These are phyloP conservation scores for Hiodon tergisus DNA, from an alignment of 2,113 vertebrate species.

Conservation along the genomic window DNA sequence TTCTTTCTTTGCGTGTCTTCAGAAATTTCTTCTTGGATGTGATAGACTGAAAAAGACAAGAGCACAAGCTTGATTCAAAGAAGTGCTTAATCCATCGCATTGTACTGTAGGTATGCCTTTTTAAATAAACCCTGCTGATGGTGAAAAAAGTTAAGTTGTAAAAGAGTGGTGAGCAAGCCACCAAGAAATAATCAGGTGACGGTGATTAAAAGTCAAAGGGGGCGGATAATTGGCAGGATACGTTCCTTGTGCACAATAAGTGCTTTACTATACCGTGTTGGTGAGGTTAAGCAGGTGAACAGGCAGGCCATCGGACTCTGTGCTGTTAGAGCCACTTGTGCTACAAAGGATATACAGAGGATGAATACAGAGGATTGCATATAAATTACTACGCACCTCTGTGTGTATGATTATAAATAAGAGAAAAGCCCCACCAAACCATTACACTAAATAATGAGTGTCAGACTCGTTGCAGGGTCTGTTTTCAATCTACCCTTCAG, in stretches of 20 bases:
- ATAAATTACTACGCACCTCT: background rate
- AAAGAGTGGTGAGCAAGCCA: background rate
- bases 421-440: background rate
- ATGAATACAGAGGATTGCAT: conserved; percentile 19
- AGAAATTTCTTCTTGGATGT: conserved; percentile 57
- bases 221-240: background rate
- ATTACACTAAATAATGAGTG: too few relatives aligned
- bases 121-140: background rate
- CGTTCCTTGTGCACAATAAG: background rate
- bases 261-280: conserved; percentile 36
- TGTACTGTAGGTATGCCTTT: background rate
- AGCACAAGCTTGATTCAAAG: background rate
- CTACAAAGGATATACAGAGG: conserved; percentile 42
- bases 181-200: too few relatives aligned
- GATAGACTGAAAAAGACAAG: conserved; percentile 29
- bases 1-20: conserved; percentile 63
- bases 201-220: background rate
- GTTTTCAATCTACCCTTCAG: too few relatives aligned
- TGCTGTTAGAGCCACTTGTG: conserved; percentile 85
- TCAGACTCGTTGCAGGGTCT: too few relatives aligned
- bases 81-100: background rate
- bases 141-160: background rate
- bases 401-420: background rate
- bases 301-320: conserved; percentile 70
- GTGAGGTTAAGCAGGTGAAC: conserved; percentile 49